Evolutionary conservation across 2,113 vertebrate species (phyloP).

Genomic region (Brachyhypopomus occidentalis): DNA sequence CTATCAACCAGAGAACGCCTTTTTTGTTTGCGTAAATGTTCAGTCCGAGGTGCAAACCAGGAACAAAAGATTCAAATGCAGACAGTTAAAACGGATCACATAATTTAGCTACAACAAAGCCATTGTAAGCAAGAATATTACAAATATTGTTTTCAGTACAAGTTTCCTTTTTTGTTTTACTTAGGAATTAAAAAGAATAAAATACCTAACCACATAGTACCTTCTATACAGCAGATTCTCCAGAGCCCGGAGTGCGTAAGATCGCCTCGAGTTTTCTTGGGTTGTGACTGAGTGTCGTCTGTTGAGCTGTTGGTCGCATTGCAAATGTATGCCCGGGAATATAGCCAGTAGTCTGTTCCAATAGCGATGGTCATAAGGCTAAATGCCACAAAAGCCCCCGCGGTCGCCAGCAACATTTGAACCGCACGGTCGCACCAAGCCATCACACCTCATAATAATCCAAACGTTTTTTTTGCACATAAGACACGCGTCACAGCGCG

Average conservation of each 20-base stretch:
- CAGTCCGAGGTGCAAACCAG: too few species aligned
- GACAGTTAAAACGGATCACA: too few species aligned
- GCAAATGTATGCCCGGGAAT: conserved; percentile 93
- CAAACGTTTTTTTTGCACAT: conserved; percentile 27
- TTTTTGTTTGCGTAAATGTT: too few species aligned
- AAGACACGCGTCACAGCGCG: too few species aligned
- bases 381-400: conserved; percentile 94
- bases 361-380: conserved; percentile 98
- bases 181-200: not conserved
- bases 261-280: conserved; percentile 80
- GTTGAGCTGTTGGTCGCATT: conserved; percentile 87
- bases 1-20: too few species aligned
- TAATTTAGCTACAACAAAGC: too few species aligned
- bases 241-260: conserved; percentile 95
- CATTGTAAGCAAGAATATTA: not conserved
- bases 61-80: too few species aligned
- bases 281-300: conserved; percentile 81
- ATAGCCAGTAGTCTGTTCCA: conserved; percentile 98
- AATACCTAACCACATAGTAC: conserved; percentile 67
- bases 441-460: conserved; percentile 87
- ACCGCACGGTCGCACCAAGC: conserved; percentile 88
- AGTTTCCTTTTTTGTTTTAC: conserved; percentile 32
- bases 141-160: not conserved
- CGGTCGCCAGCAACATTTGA: conserved; percentile 93
- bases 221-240: conserved; percentile 97